phyloP scores from a whole-genome alignment of 2,113 vertebrate genomes.

The Actenoides hombroni region DNA sequence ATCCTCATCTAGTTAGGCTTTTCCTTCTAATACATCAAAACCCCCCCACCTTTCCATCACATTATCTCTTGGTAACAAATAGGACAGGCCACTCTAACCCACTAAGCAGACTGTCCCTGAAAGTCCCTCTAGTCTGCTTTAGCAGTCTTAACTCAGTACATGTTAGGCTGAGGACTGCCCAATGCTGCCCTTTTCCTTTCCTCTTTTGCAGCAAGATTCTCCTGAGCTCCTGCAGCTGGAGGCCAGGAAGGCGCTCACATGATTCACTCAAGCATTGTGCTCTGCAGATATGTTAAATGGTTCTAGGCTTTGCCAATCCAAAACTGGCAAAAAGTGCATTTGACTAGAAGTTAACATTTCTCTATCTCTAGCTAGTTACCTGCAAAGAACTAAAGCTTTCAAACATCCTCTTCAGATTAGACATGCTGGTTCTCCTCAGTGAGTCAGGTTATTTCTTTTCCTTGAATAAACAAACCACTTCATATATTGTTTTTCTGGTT shows the following conservation, averaged over 20 bases:
- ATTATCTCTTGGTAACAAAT: not conserved
- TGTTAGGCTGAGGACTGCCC: not conserved
- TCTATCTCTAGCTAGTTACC: not conserved
- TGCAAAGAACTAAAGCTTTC: not conserved
- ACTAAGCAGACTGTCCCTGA: not conserved
- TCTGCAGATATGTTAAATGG: not conserved
- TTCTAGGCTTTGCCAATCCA: not conserved
- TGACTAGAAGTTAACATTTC: not conserved
- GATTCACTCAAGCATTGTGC: not conserved
- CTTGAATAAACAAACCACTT: constrained; percentile 39
- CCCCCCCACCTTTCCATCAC: not conserved
- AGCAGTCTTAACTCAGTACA: not conserved
- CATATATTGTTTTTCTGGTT: constrained; percentile 1
- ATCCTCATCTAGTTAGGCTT: not conserved
- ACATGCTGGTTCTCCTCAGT: not conserved
- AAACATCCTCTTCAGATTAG: not conserved
- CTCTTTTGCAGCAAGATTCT: not conserved
- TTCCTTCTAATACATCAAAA: not conserved
- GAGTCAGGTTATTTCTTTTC: not conserved
- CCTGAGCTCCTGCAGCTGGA: not conserved
- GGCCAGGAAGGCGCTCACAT: not conserved
- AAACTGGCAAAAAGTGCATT: not conserved
- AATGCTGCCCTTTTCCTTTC: not conserved
- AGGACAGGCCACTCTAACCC: not conserved
- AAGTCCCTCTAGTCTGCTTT: not conserved